Base-by-base conservation (phyloP, 2,888 invertebrate species). In the Macaria notata region DNA sequence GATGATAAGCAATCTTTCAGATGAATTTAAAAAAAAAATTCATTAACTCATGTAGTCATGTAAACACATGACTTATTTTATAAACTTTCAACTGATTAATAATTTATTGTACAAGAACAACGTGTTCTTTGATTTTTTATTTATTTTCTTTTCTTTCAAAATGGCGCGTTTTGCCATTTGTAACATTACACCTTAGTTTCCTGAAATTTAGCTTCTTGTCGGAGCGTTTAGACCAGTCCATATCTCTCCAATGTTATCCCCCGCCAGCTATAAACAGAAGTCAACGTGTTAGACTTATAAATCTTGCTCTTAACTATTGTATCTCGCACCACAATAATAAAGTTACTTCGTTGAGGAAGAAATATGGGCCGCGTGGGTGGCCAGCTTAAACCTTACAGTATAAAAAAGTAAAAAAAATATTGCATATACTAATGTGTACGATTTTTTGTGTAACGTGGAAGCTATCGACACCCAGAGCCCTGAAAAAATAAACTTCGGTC, bases 231-330 rank as follows among this genome's bases (percentile, higher is more conserved):
- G 19, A 19, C 19, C 19, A 19, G 19, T 19, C 19, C 19, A 19
- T 19, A 19, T 19, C 19, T 19, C 19, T 19, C 2, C 19, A 19
- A 19, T 19, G 19, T 19, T 19, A 19, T 19, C 80, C 82, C 82
- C 87, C 84, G 79, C 82, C 79, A 81, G 87, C 88, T 88, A 90
- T 89, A 90, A 91, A 90, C 91, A 91, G 91, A 88, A 90, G 91
- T 90, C 90, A 89, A 88, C 91, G 89, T 91, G 90, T 90, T 85
- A 83, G 86, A 86, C 88, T 87, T 88, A 91, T 91, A 91, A 90
- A 91, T 91, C 89, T 87, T 89, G 84, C 78, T 88, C 91, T 90
- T 90, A 90, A 89, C 90, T 89, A 90, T 90, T 90, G 91, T 91
- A 90, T 89, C 89, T 88, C 86, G 83, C 81, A 85, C 88, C 89